These are phyloP conservation scores for Eupithecia insigniata DNA, from an alignment of 2,888 invertebrate species.

Conservation along the genomic window DNA sequence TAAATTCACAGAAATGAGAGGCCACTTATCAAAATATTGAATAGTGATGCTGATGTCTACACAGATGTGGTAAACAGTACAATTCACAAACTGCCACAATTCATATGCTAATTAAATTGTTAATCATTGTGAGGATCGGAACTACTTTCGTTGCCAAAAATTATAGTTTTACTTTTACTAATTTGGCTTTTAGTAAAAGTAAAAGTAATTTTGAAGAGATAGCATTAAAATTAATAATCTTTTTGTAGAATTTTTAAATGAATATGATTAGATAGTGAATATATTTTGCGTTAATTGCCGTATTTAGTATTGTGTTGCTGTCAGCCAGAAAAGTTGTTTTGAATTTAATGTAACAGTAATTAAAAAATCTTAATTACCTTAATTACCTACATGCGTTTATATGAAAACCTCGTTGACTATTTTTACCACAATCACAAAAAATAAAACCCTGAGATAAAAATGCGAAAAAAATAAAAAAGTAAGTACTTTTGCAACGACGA, in stretches of 20 bases:
- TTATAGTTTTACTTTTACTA: constrained; percentile 23
- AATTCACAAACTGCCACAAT: constrained; percentile 21
- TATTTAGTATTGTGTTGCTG: background rate
- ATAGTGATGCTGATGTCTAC: constrained; percentile 21
- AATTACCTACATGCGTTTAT: background rate
- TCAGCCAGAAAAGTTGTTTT: background rate
- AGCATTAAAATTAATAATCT: background rate
- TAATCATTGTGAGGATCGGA: constrained; percentile 30
- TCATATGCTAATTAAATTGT: constrained; percentile 38
- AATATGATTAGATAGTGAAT: background rate
- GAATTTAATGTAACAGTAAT: background rate
- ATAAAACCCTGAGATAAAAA: too few species aligned
- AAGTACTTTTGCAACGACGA: background rate
- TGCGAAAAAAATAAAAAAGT: too few species aligned
- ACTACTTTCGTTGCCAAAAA: constrained; percentile 40
- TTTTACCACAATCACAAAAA: too few species aligned
- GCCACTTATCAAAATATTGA: background rate
- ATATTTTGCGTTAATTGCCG: background rate
- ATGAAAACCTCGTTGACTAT: background rate
- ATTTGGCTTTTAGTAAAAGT: constrained; percentile 39
- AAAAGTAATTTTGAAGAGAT: constrained; percentile 26
- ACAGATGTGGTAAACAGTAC: constrained; percentile 15
- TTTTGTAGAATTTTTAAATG: background rate
- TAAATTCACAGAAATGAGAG: background rate
- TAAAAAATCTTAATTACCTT: background rate